Evolutionary conservation across 2,888 invertebrate genomes (phyloP), one percentile per base, ranked within the genome.

Genomic region (Diplolepis rosae): DNA sequence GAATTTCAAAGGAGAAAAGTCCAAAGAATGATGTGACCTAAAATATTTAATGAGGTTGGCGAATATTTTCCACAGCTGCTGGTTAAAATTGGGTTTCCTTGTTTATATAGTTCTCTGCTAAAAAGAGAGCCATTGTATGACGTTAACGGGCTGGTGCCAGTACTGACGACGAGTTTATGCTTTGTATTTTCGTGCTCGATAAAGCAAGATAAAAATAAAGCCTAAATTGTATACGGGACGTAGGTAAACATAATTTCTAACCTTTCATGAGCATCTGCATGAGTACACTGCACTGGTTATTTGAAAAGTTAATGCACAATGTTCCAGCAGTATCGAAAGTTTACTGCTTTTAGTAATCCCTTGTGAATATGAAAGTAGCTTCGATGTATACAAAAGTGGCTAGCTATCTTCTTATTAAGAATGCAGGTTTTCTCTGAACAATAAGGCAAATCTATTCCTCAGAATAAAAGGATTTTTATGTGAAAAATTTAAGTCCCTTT

Each of bases 271-370:
- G 22, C 22, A 48, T 48, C 22, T 22, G 11, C 22, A 42, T 15
- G 42, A 42, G 6, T 42, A 15, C 6, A 15, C 6, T 11, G 22
- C 48, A 22, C 11, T 9, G 18, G 48, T 48, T 48, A 48, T 6
- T 48, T n/a, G 22, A 9, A 22, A 48, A 18, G 18, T 48, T 48
- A 11, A 22, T 22, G 22, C 22, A 11, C 48, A 48, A 22, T 22
- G 22, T 3, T 11, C 22, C 22, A 3, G 11, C 48, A 11, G 22
- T 48, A 48, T 48, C 48, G 76, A 69, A 80, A 80, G 78, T 82
- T 83, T 74, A 77, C 72, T 76, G 80, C 82, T 81, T 80, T 83
- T 80, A 81, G 75, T 75, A 71, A 50, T 32, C 70, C 75, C 73
- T 67, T 66, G 70, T 61, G 77, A 75, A 78, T 78, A 74, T 73